Base-by-base conservation (phyloP, 2,113 vertebrate genomes). In the Corythoichthys haematopterus region DNA sequence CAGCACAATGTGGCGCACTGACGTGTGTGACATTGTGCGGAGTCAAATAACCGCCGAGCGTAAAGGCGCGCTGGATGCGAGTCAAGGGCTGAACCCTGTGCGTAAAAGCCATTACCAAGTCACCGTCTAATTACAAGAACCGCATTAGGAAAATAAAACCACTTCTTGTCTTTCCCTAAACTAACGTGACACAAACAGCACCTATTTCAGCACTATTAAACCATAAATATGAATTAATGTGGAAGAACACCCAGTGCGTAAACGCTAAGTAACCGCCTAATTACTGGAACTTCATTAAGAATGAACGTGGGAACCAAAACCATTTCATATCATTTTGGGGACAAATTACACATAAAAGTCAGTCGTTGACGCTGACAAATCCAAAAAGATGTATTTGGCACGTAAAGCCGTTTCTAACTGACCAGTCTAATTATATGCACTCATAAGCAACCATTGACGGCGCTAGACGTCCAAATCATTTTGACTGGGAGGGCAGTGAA, bases 21-120 rank as follows among this genome's bases (percentile, higher is more conserved):
- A 80, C 74, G n/a, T 28, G 77, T 69, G 80, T 85, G 76, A 77
- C 81, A 72, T 70, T 36, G 60, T 75, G 74, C 64, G 69, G 84
- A 86, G 84, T 89, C 86, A 85, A 86, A 86, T 89, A 85, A 80
- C 84, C 69, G 70, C 59, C n/a, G 77, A 76, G 84, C 79, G 80
- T 87, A 84, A 88, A 81, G 37, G 79, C 80, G 81, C 75, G 60
- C 67, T 3, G 73, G 58, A 61, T 72, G 65, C 64, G 66, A 61
- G 59, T 36, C 55, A 57, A 67, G 63, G 64, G 67, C 71, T 80
- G 77, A 45, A 71, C 68, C 63, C 60, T 50, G 71, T 70, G 79
- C 85, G 70, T 84, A 80, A 85, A 85, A 60, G 71, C 76, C 10
- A 45, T 56, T 36, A 35, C 53, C 33, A 35, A 36, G 28, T 57